A percentile compares a stretch with the other conserved stretches of the same genome.
These are phyloP conservation scores for Sebastes vulpes DNA, from an alignment of 2,797 vertebrate species.

Conservation along the genomic window DNA sequence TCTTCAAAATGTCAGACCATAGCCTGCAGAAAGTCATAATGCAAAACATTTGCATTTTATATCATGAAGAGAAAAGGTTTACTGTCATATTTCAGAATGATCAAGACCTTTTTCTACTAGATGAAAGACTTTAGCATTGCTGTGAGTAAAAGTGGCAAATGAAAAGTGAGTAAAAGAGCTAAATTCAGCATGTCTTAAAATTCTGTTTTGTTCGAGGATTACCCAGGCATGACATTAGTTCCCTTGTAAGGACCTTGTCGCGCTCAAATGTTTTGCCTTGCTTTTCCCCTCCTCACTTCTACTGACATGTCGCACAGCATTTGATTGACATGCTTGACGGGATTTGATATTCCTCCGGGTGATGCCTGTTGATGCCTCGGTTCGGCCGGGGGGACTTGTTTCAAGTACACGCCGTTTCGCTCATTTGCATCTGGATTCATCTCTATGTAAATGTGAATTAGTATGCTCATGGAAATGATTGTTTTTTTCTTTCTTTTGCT, in stretches of 20 bases:
- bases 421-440: slow-evolving; percentile 78
- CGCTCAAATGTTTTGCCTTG: slow-evolving; percentile 25
- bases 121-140: background rate
- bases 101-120: background rate
- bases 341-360: slow-evolving; percentile 52
- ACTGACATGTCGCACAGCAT: slow-evolving; percentile 31
- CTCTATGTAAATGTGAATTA: slow-evolving; percentile 81
- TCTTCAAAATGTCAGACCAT: slow-evolving; percentile 55
- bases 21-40: slow-evolving; percentile 34
- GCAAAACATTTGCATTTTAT: slow-evolving; percentile 33
- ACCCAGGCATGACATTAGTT: slow-evolving; percentile 37
- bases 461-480: slow-evolving; percentile 69
- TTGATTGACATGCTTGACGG: slow-evolving; percentile 71
- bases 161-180: background rate
- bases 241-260: slow-evolving; percentile 23
- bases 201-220: slow-evolving; percentile 25
- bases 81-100: background rate
- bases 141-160: background rate
- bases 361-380: slow-evolving; percentile 57
- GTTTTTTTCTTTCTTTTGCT: slow-evolving; percentile 25
- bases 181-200: slow-evolving; percentile 10
- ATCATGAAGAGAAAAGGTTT: background rate
- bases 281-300: slow-evolving; percentile 4
- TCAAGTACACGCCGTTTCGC: slow-evolving; percentile 51
- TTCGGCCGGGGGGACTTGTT: slow-evolving; percentile 45